Base-by-base conservation (phyloP, 2,888 invertebrate species). In the Eubasilissa splendida region DNA sequence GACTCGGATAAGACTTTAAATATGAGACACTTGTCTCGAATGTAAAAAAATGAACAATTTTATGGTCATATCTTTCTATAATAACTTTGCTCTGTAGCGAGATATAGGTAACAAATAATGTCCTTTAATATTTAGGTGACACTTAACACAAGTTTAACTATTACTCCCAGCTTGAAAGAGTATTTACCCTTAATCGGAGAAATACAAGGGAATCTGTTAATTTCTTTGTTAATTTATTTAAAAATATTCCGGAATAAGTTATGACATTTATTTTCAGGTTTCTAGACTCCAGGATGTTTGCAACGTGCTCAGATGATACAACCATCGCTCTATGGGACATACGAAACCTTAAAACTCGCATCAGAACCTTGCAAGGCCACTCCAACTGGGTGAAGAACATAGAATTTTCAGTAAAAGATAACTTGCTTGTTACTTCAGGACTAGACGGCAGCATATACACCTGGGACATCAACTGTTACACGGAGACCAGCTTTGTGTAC, bases 311-410 rank as follows among this genome's bases (percentile, higher is more conserved):
- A 0, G 98, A 98, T 87, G 98, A 98, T 87, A 95, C 94, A 14
- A 97, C 97, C 4, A 96, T 98, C 70, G 96, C 96, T 54, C 87
- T 98, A 71, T 98, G 98, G 98, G 98, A 98, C 87, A 93, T 95
- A n/a, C 91, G 98, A 77, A 95, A 95, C 87, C 89, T 97, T 76
- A 95, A 94, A 85, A 92, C 93, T 79, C 94, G 94, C 86, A 93
- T 96, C 80, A 92, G 95, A 81, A 94, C 94, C 12, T 90, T 98
- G 10, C 92, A 93, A 82, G 98, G 97, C 0, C 98, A 98, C 88
- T 94, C 96, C 0, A 97, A 97, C 89, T 98, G 98, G 98, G 98
- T 97, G 70, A 98, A 98, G 88, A 98, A 97, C 88, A 97, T 98
- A 84, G 98, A 98, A 87, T 98, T 96, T 88, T 96, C 96, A 53